Evolutionary conservation across 1,140 invertebrate species (phyloP).

Genomic region (Brachionus asplanchnoidis): DNA sequence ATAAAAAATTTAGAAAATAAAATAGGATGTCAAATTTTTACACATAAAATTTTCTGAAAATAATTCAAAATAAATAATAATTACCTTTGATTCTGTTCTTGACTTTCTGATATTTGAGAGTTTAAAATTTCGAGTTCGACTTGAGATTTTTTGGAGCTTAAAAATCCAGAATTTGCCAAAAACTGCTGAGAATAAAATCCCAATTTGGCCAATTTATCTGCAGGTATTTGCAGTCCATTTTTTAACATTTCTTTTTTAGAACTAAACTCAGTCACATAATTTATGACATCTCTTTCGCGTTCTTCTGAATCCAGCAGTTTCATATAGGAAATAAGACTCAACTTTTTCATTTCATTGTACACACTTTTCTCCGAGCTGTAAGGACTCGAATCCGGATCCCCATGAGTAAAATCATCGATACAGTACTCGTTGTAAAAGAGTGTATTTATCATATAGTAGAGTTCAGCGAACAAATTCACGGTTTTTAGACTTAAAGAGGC

Average conservation of each 20-base stretch:
- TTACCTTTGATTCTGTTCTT: not conserved
- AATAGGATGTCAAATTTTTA: no score
- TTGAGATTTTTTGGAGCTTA: conserved; percentile 23
- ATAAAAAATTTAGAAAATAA: no score
- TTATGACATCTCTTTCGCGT: conserved; percentile 19
- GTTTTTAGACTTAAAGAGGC: not conserved
- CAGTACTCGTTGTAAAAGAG: conserved; percentile 17
- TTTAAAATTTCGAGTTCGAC: not conserved
- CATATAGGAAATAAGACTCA: conserved; percentile 24
- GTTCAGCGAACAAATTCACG: conserved; percentile 28
- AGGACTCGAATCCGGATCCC: not conserved
- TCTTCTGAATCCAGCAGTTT: not conserved
- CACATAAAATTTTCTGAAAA: not conserved
- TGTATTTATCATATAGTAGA: conserved; percentile 31
- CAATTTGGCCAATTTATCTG: not conserved
- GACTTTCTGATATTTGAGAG: not conserved
- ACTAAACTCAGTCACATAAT: conserved; percentile 14
- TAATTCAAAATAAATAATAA: not conserved
- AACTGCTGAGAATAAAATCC: conserved; percentile 17
- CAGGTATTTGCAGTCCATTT: not conserved
- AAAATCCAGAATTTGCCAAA: conserved; percentile 16
- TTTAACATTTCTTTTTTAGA: not conserved
- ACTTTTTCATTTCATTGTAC: conserved; percentile 37
- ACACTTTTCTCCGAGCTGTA: conserved; percentile 1
- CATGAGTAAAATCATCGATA: conserved; percentile 16